These are phyloP conservation scores for Excalfactoria chinensis DNA, from an alignment of 2,113 vertebrate species.

Conservation along the genomic window DNA sequence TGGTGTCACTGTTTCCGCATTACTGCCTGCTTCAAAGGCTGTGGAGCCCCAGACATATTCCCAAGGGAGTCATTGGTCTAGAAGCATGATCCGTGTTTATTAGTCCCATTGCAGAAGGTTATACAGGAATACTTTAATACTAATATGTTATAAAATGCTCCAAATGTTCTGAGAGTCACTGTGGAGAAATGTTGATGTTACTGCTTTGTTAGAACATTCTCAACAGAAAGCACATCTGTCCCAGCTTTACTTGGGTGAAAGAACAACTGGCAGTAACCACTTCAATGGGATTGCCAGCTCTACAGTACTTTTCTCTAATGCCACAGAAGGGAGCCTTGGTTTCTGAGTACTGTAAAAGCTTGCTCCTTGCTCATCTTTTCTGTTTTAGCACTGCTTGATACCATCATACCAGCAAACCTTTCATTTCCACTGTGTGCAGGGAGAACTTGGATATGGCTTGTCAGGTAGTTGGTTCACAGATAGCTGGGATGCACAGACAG, in stretches of 20 bases:
- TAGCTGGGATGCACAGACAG: neutral
- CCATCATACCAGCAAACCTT: neutral
- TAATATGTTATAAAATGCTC: neutral
- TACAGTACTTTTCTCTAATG: accelerated
- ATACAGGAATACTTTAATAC: neutral
- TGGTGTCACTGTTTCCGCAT: slow-evolving; percentile 52
- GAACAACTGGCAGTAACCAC: neutral
- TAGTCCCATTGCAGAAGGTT: neutral
- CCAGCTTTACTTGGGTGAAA: neutral
- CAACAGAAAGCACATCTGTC: neutral
- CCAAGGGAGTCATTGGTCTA: neutral
- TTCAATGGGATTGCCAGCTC: neutral
- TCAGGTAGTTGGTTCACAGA: no score
- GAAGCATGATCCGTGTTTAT: neutral
- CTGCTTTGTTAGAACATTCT: neutral
- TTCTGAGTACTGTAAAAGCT: neutral
- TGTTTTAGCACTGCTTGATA: neutral
- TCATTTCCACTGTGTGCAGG: neutral
- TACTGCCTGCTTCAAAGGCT: neutral
- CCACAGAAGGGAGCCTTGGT: neutral
- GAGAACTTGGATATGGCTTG: neutral
- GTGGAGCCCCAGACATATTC: neutral
- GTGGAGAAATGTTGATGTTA: neutral
- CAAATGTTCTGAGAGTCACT: neutral
- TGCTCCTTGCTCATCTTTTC: neutral